Base-by-base conservation (phyloP, 2,797 vertebrate genomes). In the Setipinna tenuifilis region DNA sequence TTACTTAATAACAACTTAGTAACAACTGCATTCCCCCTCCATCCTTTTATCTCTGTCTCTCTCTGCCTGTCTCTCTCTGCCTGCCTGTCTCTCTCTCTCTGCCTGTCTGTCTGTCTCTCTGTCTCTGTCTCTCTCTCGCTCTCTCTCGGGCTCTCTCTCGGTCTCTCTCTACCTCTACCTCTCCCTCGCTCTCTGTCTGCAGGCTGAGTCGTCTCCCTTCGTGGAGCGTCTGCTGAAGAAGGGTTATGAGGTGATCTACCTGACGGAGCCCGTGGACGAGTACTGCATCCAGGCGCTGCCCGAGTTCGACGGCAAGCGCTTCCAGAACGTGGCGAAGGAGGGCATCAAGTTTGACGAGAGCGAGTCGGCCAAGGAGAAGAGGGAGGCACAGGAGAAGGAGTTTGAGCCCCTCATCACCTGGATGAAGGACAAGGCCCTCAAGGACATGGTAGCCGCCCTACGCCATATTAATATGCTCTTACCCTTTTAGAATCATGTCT, bases 311-410 rank as follows among this genome's bases (percentile, higher is more conserved):
- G 97, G 98, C 61, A 99, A 99, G 90, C 96, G 98, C 83, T 99
- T 99, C 94, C 98, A 99, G 92, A 99, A 99, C 0, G 97, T 99
- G 87, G 98, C 98, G 9, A 99, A 99, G 92, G 98, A 99, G 92
- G 98, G 98, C 0, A 92, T 99, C 31, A 98, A 98, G 78, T 98
- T 99, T 86, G 97, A 99, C 0, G 98, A 99, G 94, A 98, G 97
- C 57, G 98, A 99, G 0, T 98, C 98, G 88, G 95, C 95, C 65
- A 99, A 99, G 90, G 98, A 99, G 92, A 96, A 92, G 87, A 95
- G 97, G 50, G 98, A 99, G 92, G 93, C 95, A 16, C 87, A 96
- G 90, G 98, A 99, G 93, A 99, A 99, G 88, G 98, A 98, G 65
- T 99, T 93, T n/a, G 98, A 99, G 81, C 98, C 98, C 41, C 96